phyloP scores from a whole-genome alignment of 23 tunicate species.

The Styela clava region DNA sequence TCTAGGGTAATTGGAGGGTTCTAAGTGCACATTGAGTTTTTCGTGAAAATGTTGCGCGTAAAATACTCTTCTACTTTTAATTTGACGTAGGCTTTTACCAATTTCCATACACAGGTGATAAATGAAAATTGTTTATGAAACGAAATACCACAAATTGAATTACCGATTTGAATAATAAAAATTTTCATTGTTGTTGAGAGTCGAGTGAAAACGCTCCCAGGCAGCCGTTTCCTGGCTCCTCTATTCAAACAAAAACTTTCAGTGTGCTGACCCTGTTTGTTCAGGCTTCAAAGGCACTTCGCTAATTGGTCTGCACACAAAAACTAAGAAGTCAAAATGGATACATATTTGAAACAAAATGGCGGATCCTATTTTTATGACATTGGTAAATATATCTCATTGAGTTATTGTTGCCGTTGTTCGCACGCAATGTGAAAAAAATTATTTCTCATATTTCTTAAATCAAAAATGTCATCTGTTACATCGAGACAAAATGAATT shows the following conservation, averaged over 20 bases:
- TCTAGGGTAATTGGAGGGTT: too few relatives aligned
- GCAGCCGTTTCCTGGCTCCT: conserved; percentile 13
- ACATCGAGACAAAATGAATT: too few relatives aligned
- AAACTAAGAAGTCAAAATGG: background rate
- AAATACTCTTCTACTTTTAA: background rate
- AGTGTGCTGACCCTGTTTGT: conserved; percentile 9
- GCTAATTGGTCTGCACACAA: conserved; percentile 13
- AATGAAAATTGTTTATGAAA: background rate
- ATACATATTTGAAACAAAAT: background rate
- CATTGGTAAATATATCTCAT: background rate
- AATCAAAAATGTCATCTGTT: too few relatives aligned
- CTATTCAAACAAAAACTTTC: conserved; percentile 18
- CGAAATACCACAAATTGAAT: background rate
- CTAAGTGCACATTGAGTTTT: too few relatives aligned
- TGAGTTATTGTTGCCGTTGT: background rate
- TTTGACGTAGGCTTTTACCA: background rate
- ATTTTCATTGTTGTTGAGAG: background rate
- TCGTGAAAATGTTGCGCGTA: too few relatives aligned
- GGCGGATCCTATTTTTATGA: background rate
- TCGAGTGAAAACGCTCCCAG: conserved; percentile 1
- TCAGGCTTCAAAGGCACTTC: conserved; percentile 3
- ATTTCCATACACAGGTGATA: background rate
- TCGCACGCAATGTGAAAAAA: background rate
- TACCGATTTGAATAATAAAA: background rate
- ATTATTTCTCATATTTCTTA: too few relatives aligned